Evolutionary conservation across 1,140 invertebrate genomes (phyloP).

Genomic region (Cardiocondyla obscurior): DNA sequence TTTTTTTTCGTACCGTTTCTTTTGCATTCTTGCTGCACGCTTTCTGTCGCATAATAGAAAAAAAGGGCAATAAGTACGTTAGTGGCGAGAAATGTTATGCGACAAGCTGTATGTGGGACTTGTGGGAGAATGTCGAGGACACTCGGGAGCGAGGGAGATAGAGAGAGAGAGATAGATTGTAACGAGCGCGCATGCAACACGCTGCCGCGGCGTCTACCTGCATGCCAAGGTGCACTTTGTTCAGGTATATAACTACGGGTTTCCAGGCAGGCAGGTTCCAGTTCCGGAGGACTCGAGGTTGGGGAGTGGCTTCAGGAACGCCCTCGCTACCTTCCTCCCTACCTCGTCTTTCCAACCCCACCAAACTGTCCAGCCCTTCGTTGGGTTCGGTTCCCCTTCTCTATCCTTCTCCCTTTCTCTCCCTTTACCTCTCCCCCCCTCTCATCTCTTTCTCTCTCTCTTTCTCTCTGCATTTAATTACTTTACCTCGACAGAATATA

Average conservation of each 20-base stretch:
- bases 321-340: conserved; percentile 75
- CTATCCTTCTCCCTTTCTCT: background rate
- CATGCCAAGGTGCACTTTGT: conserved; percentile 58
- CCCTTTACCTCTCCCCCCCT: background rate
- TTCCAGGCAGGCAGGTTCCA: conserved; percentile 69
- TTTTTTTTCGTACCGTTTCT: conserved; percentile 5
- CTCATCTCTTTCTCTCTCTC: background rate
- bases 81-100: conserved; percentile 42
- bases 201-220: conserved; percentile 39
- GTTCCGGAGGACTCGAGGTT: conserved; percentile 65
- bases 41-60: conserved; percentile 33
- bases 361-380: conserved; percentile 66
- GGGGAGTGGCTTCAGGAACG: conserved; percentile 81
- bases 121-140: conserved; percentile 46
- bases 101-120: conserved; percentile 33
- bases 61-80: conserved; percentile 17
- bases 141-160: conserved; percentile 1
- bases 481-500: conserved; percentile 69
- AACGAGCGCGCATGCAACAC: conserved; percentile 42
- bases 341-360: conserved; percentile 55
- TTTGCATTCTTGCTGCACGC: conserved; percentile 17
- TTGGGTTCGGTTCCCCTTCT: conserved; percentile 57
- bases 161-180: conserved; percentile 13
- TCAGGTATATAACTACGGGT: conserved; percentile 53
- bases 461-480: conserved; percentile 76